Conservation (phyloP, 2,113 vertebrate genomes). For the Zosterops pallidus region DNA sequence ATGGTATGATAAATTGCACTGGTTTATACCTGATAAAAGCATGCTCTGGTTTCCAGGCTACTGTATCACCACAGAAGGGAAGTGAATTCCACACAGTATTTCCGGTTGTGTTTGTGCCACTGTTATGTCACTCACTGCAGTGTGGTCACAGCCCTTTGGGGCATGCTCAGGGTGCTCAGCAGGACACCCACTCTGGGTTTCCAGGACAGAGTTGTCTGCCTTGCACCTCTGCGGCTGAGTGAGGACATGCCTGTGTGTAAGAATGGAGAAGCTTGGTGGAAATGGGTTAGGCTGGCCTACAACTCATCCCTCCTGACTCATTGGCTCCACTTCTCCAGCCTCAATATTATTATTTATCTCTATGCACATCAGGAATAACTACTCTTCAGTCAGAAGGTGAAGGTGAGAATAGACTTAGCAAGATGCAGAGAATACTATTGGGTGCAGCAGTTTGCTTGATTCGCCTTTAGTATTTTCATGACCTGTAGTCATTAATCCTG, state of each 20-base stretch:
- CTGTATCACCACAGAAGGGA: background rate
- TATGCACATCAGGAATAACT: background rate
- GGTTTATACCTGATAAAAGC: background rate
- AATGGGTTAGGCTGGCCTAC: background rate
- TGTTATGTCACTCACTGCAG: background rate
- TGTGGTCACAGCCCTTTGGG: background rate
- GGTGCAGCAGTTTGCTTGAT: background rate
- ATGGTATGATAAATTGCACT: background rate
- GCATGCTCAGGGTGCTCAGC: background rate
- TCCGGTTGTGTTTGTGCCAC: background rate
- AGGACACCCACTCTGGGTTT: background rate
- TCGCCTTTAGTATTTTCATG: background rate
- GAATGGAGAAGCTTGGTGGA: background rate
- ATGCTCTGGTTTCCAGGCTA: background rate
- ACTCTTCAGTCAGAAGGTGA: background rate
- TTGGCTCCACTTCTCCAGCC: background rate
- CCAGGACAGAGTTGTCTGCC: background rate
- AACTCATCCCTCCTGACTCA: background rate
- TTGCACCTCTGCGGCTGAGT: background rate
- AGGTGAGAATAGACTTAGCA: background rate
- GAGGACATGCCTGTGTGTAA: fast-evolving
- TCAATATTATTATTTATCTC: background rate
- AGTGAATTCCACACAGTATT: background rate
- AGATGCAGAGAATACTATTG: background rate
- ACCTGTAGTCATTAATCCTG: background rate